Evolutionary conservation across 2,888 invertebrate genomes (phyloP).

Genomic region (Tipula unca): DNA sequence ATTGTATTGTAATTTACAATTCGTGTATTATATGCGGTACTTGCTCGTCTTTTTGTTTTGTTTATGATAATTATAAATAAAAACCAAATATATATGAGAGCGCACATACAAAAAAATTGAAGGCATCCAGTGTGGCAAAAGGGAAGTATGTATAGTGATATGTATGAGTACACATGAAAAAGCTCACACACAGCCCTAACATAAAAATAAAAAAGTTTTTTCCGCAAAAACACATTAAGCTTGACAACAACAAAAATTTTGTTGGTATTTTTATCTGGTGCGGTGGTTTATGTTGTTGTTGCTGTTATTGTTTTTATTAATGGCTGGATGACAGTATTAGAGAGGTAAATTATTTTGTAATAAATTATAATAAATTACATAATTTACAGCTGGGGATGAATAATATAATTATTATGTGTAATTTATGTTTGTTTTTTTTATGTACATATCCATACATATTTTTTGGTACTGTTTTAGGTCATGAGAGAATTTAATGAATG

Average conservation of each 20-base stretch:
- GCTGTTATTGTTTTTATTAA: slow-evolving; percentile 3
- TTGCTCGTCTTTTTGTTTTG: neutral
- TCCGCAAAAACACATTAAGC: neutral
- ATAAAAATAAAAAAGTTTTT: neutral
- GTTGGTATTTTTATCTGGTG: slow-evolving; percentile 3
- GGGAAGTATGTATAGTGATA: neutral
- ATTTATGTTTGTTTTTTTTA: neutral
- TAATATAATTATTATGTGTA: slow-evolving; percentile 14
- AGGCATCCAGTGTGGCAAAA: neutral
- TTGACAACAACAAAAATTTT: neutral
- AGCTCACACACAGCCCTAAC: neutral
- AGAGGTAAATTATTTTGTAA: slow-evolving; percentile 14
- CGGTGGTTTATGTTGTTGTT: too few species aligned
- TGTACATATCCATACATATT: neutral
- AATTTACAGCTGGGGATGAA: slow-evolving; percentile 4
- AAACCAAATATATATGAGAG: neutral
- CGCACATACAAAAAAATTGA: neutral
- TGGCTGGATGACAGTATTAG: slow-evolving; percentile 14
- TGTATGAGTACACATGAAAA: neutral
- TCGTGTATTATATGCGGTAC: neutral
- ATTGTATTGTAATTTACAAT: neutral
- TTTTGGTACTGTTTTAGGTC: neutral
- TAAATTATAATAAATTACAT: slow-evolving; percentile 1
- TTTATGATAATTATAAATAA: neutral
- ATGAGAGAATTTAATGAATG: neutral